Evolutionary conservation across 2,888 invertebrate genomes (phyloP).

Genomic region (Tortricodes alternella): DNA sequence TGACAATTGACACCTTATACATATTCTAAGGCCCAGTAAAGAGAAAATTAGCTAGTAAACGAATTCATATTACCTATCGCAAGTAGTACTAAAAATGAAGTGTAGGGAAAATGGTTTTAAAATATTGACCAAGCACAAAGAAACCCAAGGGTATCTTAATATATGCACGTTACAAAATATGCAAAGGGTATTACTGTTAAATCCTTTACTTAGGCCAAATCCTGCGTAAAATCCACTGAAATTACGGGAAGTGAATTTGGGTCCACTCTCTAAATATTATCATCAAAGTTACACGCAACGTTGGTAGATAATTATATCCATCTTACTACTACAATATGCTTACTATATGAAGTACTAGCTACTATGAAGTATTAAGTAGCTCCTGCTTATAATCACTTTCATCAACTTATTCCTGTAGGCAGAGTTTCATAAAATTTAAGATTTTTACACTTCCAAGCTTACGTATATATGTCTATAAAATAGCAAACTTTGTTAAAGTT

Average conservation of each 20-base stretch:
- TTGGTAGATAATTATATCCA: background rate
- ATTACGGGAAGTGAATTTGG: conserved; percentile 21
- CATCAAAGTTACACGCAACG: conserved; percentile 10
- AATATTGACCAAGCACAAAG: conserved; percentile 20
- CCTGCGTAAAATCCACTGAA: conserved; percentile 21
- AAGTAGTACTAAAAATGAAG: background rate
- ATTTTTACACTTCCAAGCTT: too few species aligned
- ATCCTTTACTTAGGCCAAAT: conserved; percentile 29
- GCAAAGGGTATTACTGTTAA: conserved; percentile 31
- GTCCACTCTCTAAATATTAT: conserved; percentile 25
- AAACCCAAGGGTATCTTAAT: conserved; percentile 19
- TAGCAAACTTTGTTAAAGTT: too few species aligned
- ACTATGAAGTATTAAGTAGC: background rate
- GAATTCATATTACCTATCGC: too few species aligned
- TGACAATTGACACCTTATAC: too few species aligned
- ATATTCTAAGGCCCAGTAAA: too few species aligned
- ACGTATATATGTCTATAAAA: too few species aligned
- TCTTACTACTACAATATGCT: background rate
- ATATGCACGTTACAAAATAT: conserved; percentile 30
- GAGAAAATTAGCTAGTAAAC: too few species aligned
- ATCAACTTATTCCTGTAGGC: too few species aligned
- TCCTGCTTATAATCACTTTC: too few species aligned
- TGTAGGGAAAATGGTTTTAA: conserved; percentile 14
- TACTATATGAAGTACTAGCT: background rate
- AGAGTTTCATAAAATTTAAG: too few species aligned